Evolutionary conservation across 2,888 invertebrate genomes (phyloP), one percentile per base, ranked within the genome.

Genomic region (Azorinus chamasolen): DNA sequence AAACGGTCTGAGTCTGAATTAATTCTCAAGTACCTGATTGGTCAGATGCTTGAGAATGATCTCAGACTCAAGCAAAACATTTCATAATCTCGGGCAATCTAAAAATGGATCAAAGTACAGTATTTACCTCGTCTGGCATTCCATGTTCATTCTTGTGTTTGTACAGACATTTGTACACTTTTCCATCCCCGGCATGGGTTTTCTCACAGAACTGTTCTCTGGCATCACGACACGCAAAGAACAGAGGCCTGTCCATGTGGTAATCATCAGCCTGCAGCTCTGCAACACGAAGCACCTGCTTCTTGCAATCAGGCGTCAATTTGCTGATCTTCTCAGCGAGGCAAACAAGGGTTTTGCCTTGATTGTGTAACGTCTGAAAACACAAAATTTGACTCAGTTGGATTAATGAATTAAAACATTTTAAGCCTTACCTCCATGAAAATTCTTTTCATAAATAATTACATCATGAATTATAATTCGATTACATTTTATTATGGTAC

Each of bases 251-350:
- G 92, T 99, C 99, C 70, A 97, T 93, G 91, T 97, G 97, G 64
- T 97, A 95, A 90, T 96, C 97, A 85, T 96, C 97, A 0, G 97
- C 96, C 93, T 98, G 99, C 84, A 98, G 95, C 93, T 98, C 97
- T 4, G 97, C 96, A 6, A 99, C 94, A 55, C 95, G 95, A 75
- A 96, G 94, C 8, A 99, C 96, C 91, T 98, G 96, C 70, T 95
- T 95, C 86, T 95, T 95, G 92, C 99, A 99, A 20, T 94, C 94
- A 0, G 94, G 92, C 5, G 94, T 93, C 37, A 98, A 93, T 64
- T 90, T 86, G 3, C 86, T 85, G 22, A 93, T 87, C 39, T 96
- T 95, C 77, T 95, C 95, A 88, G 96, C 96, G 48, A 99, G 94
- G 91, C 99, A 99, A 78, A 96, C 95, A 46, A 98, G 94, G 6